phyloP scores from a whole-genome alignment of 2,888 invertebrate genomes.

The Esperia sulphurella region DNA sequence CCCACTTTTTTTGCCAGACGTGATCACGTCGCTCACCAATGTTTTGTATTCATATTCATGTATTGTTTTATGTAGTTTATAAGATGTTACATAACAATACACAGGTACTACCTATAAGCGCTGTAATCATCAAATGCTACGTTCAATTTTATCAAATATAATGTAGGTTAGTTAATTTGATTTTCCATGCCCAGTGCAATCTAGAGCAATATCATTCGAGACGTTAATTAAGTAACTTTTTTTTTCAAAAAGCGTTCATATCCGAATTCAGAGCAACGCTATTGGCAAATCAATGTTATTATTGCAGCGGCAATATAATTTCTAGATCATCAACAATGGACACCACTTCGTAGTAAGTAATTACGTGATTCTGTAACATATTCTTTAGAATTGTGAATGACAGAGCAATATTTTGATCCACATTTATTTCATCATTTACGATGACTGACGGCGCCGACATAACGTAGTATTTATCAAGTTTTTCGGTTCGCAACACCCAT shows the following conservation, averaged over 20 bases:
- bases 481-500: constrained; percentile 6
- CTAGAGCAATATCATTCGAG: constrained; percentile 3
- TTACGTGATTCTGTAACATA: constrained; percentile 35
- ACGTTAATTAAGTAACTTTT: constrained; percentile 6
- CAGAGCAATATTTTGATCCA: constrained; percentile 36
- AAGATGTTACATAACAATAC: too few relatives aligned
- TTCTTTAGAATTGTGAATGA: constrained; percentile 35
- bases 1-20: too few relatives aligned
- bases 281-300: constrained; percentile 13
- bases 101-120: too few relatives aligned
- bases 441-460: constrained; percentile 38
- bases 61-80: too few relatives aligned
- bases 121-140: too few relatives aligned
- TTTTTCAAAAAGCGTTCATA: constrained; percentile 3
- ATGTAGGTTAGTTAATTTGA: constrained; percentile 8
- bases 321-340: constrained; percentile 25
- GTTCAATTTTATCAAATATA: too few relatives aligned
- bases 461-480: constrained; percentile 25
- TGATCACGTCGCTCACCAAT: too few relatives aligned
- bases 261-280: constrained; percentile 2
- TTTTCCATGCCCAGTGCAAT: constrained; percentile 7
- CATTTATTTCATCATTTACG: constrained; percentile 44
- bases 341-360: constrained; percentile 37
- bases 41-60: too few relatives aligned
- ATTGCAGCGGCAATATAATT: constrained; percentile 13